phyloP scores from a whole-genome alignment of 2,797 vertebrate species.

The Eleutherodactylus coqui region DNA sequence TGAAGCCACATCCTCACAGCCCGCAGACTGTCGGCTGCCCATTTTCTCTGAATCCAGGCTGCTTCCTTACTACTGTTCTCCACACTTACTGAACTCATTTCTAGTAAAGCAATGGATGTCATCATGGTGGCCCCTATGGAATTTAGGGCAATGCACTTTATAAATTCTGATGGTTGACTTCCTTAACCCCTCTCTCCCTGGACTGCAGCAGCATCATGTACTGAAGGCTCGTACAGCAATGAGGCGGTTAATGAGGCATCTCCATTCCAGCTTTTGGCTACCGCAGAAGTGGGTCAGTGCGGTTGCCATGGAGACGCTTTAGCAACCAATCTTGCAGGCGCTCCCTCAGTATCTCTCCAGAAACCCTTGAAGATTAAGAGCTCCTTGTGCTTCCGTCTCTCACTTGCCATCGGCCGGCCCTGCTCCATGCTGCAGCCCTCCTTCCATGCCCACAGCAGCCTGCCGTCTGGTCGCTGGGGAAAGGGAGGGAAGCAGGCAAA shows the following conservation, averaged over 20 bases:
- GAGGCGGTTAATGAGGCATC: slow-evolving; percentile 53
- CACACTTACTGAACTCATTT: not conserved
- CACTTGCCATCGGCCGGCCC: slow-evolving; percentile 49
- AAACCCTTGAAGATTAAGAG: slow-evolving; percentile 67
- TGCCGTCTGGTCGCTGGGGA: slow-evolving; percentile 43
- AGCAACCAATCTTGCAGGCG: slow-evolving; percentile 68
- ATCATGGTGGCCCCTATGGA: not conserved
- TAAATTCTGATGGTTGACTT: not conserved
- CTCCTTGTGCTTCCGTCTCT: slow-evolving; percentile 52
- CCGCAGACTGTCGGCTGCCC: no score
- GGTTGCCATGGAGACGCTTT: slow-evolving; percentile 81
- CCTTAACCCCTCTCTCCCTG: not conserved
- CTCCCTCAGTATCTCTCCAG: slow-evolving; percentile 64
- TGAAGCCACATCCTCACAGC: no score
- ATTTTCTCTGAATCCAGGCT: no score
- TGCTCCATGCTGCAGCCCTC: slow-evolving; percentile 62
- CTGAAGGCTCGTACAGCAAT: slow-evolving; percentile 46
- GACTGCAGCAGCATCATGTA: not conserved
- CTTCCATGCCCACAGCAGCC: slow-evolving; percentile 59
- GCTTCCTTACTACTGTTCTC: no score
- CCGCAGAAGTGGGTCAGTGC: slow-evolving; percentile 80
- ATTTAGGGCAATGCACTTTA: not conserved
- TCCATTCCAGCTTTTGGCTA: slow-evolving; percentile 61
- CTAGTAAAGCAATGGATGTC: no score
- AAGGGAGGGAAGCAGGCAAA: slow-evolving; percentile 56